Conservation (phyloP, 2,888 invertebrate species). For the Trissonchulus latispiculum region DNA sequence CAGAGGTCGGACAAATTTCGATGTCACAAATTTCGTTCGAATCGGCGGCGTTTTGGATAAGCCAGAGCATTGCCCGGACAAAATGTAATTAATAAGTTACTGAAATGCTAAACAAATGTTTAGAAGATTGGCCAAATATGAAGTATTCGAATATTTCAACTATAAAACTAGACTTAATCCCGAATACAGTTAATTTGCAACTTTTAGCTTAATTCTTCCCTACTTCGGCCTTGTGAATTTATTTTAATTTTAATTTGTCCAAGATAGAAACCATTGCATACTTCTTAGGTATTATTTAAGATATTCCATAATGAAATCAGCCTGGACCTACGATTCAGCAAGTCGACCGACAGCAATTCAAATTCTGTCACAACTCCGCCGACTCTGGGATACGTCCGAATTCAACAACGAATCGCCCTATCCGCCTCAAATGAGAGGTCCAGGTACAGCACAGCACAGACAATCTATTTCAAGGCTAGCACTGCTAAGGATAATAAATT, state of each 20-base stretch:
- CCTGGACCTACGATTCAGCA: constrained; percentile 74
- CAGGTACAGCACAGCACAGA: too few relatives aligned
- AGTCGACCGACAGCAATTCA: constrained; percentile 66
- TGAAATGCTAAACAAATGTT: too few relatives aligned
- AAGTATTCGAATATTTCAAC: too few relatives aligned
- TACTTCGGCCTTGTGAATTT: too few relatives aligned
- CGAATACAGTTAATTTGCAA: too few relatives aligned
- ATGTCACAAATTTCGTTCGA: constrained; percentile 78
- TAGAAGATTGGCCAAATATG: too few relatives aligned
- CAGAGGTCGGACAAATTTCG: constrained; percentile 78
- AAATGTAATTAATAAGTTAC: too few relatives aligned
- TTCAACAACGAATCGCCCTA: background rate
- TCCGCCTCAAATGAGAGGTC: background rate
- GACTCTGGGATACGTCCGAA: background rate
- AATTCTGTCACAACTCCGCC: background rate
- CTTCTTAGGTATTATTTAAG: constrained; percentile 47
- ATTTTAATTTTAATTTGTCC: background rate
- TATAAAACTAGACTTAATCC: too few relatives aligned
- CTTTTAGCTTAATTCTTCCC: too few relatives aligned
- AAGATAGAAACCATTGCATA: background rate
- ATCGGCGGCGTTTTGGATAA: constrained; percentile 66
- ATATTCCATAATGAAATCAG: constrained; percentile 70
- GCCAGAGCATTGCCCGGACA: constrained; percentile 67
- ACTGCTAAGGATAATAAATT: too few relatives aligned
- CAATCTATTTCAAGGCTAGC: background rate